Evolutionary conservation across 2,797 vertebrate genomes (phyloP), one percentile per base, ranked within the genome.

Genomic region (Danio aesculapii): DNA sequence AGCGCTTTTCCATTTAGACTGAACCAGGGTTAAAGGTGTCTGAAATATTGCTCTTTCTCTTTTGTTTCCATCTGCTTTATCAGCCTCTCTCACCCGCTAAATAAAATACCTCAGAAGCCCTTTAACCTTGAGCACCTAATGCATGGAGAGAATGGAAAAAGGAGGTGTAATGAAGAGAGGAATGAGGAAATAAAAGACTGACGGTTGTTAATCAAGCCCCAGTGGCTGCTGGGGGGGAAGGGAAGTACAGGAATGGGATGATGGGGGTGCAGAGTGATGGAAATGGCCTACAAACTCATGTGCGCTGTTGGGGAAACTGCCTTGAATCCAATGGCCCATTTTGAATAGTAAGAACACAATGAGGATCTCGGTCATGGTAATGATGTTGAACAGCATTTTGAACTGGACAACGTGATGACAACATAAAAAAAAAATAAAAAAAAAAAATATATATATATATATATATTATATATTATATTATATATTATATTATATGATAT

Each of bases 81-180:
- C 52, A 0, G 6, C 44, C 55, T 74, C 67, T 74, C 50, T 78
- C 52, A 83, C 83, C 76, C 67, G 85, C 88, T 88, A 82, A 84
- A 85, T 90, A 85, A 81, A 86, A 86, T 75, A 89, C 88, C 90
- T 89, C 90, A 87, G 88, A 89, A 81, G 84, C 84, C 87, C 78
- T 69, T 88, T 92, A 89, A 92, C 92, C 92, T 94, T 93, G 90
- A 81, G 66, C 81, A 84, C 79, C 83, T 90, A 92, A 93, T 89
- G 81, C 86, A 87, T 84, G 87, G 84, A 89, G 89, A 90, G 88
- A 91, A 57, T 87, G 77, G 85, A 88, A 87, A 87, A 57, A 43
- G 30, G 49, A 70, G 68, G 77, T 81, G 84, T 86, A 85, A 85
- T 87, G 81, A 85, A 86, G 75, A 86, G 86, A 71, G 78, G 82